Evolutionary conservation across 2,888 invertebrate genomes (phyloP).

Genomic region (Tetranychus truncatus): DNA sequence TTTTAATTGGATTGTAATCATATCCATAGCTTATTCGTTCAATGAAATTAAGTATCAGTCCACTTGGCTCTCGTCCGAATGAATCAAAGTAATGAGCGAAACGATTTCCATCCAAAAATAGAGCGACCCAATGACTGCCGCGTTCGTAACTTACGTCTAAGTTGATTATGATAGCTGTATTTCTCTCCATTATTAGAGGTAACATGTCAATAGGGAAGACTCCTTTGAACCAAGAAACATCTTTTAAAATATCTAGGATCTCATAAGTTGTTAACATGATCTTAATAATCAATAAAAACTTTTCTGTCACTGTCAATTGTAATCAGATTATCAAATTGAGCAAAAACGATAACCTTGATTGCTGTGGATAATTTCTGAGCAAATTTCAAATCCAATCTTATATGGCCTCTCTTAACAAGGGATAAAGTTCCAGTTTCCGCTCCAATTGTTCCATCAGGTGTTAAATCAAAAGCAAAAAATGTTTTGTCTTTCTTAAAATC

Average conservation of each 20-base stretch:
- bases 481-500: no score
- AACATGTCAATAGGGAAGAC: not conserved
- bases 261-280: no score
- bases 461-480: no score
- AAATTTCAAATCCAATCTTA: not conserved
- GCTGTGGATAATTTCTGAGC: not conserved
- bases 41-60: not conserved
- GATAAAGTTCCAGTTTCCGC: not conserved
- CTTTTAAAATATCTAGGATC: no score
- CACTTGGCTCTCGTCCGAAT: not conserved
- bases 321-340: not conserved
- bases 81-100: conserved; percentile 1
- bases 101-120: not conserved
- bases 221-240: not conserved
- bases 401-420: not conserved
- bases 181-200: not conserved
- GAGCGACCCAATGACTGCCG: conserved; percentile 6
- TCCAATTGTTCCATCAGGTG: no score
- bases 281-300: not conserved
- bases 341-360: not conserved
- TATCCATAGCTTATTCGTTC: not conserved
- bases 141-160: not conserved
- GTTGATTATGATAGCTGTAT: not conserved
- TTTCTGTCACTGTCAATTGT: not conserved
- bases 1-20: not conserved